Percentiles rank a stretch among this genome's conserved stretches.
Evolutionary conservation across 23 tunicate genomes (phyloP).

Genomic region (Trididemnum nubilum): DNA sequence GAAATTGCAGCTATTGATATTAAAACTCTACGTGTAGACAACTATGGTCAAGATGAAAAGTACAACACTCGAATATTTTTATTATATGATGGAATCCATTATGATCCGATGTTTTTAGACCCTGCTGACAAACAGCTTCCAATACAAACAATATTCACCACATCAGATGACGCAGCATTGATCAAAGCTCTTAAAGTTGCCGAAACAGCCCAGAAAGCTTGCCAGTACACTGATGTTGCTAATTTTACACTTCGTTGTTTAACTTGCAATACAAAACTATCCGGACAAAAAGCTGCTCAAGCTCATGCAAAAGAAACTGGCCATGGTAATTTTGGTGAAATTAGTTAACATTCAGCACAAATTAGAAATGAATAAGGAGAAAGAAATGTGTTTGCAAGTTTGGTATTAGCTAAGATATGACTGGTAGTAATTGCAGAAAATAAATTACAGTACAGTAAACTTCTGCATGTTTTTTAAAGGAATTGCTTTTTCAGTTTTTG

Average conservation of each 20-base stretch:
- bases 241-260: conserved; percentile 70
- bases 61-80: conserved; percentile 65
- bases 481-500: too few relatives aligned
- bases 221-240: conserved; percentile 70
- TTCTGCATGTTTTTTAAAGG: too few relatives aligned
- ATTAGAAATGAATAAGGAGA: background rate
- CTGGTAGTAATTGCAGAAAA: too few relatives aligned
- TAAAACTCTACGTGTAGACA: conserved; percentile 76
- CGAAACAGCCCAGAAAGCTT: conserved; percentile 52
- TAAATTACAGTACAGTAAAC: too few relatives aligned
- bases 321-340: conserved; percentile 86
- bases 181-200: conserved; percentile 60
- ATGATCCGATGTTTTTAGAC: conserved; percentile 83
- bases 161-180: conserved; percentile 56
- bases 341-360: conserved; percentile 6
- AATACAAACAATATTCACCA: conserved; percentile 64
- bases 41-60: conserved; percentile 67
- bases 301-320: conserved; percentile 88
- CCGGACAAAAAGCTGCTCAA: conserved; percentile 70
- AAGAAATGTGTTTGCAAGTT: too few relatives aligned
- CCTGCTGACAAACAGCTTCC: conserved; percentile 43
- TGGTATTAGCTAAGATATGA: too few relatives aligned
- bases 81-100: conserved; percentile 89
- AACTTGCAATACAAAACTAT: conserved; percentile 69
- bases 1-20: conserved; percentile 95